These are phyloP conservation scores for Scatophagus argus DNA, from an alignment of 2,113 vertebrate species.

Conservation along the genomic window DNA sequence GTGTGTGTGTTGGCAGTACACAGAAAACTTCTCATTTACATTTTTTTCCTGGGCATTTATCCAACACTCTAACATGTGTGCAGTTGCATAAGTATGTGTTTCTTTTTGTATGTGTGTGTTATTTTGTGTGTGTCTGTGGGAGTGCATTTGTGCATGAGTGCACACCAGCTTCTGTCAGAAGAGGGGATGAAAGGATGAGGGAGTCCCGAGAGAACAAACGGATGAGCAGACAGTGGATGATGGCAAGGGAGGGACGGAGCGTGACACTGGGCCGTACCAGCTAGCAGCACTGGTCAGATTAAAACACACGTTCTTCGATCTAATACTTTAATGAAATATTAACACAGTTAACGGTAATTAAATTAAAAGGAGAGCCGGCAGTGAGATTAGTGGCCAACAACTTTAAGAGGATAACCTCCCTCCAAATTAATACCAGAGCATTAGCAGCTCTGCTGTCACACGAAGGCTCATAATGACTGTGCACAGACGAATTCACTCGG, in stretches of 20 bases:
- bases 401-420: slow-evolving; percentile 72
- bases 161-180: slow-evolving; percentile 61
- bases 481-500: slow-evolving; percentile 7
- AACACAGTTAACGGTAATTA: slow-evolving; percentile 82
- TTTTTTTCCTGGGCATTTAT: slow-evolving; percentile 57
- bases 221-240: slow-evolving; percentile 71
- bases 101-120: neutral
- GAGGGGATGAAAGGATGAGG: slow-evolving; percentile 73
- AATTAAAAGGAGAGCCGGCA: slow-evolving; percentile 78
- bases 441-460: slow-evolving; percentile 52
- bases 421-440: slow-evolving; percentile 66
- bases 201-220: slow-evolving; percentile 71
- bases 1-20: slow-evolving; percentile 30
- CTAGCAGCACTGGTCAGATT: slow-evolving; percentile 54
- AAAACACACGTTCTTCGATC: slow-evolving; percentile 73
- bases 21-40: slow-evolving; percentile 67
- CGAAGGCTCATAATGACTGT: slow-evolving; percentile 32
- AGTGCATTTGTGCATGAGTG: too few species aligned
- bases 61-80: slow-evolving; percentile 34
- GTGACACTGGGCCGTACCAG: slow-evolving; percentile 17
- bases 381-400: slow-evolving; percentile 71
- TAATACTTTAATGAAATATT: slow-evolving; percentile 84
- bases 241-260: slow-evolving; percentile 56
- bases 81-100: slow-evolving; percentile 43
- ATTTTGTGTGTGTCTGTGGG: neutral